Evolutionary conservation across 2,113 vertebrate species (phyloP).

Genomic region (Hiodon alosoides): DNA sequence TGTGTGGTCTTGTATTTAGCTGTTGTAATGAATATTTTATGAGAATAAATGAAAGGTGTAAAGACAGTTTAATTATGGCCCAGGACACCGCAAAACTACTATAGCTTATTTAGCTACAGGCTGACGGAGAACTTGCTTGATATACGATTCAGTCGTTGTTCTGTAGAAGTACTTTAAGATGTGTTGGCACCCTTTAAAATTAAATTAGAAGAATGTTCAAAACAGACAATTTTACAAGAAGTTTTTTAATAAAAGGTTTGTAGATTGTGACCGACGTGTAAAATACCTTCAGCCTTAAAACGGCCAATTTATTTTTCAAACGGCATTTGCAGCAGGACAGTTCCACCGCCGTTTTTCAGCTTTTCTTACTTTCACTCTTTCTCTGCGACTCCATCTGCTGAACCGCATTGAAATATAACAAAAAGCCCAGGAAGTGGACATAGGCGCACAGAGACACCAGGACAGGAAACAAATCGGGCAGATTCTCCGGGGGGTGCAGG

Average conservation of each 20-base stretch:
- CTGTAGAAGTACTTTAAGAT: conserved; percentile 54
- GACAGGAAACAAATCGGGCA: conserved; percentile 84
- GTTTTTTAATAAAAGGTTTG: conserved; percentile 13
- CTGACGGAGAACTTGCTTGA: conserved; percentile 49
- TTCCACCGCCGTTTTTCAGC: conserved; percentile 46
- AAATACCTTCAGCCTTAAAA: neutral
- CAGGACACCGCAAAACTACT: conserved; percentile 41
- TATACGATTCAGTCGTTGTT: conserved; percentile 18
- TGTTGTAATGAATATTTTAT: conserved; percentile 57
- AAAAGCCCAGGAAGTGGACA: conserved; percentile 73
- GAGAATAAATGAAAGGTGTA: conserved; percentile 53
- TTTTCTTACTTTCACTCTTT: conserved; percentile 76
- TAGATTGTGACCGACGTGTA: neutral
- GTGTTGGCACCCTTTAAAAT: neutral
- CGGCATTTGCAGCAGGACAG: neutral
- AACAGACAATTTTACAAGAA: too few species aligned
- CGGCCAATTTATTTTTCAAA: neutral
- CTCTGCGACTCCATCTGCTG: conserved; percentile 66
- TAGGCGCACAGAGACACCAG: conserved; percentile 74
- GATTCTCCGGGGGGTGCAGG: conserved; percentile 63
- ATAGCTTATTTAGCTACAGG: conserved; percentile 45
- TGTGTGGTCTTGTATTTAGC: conserved; percentile 42
- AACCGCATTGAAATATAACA: conserved; percentile 77
- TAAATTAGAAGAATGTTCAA: too few species aligned
- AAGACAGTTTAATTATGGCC: conserved; percentile 56